phyloP scores from a whole-genome alignment of 2,113 vertebrate genomes.

The Rhinolophus ferrumequinum region DNA sequence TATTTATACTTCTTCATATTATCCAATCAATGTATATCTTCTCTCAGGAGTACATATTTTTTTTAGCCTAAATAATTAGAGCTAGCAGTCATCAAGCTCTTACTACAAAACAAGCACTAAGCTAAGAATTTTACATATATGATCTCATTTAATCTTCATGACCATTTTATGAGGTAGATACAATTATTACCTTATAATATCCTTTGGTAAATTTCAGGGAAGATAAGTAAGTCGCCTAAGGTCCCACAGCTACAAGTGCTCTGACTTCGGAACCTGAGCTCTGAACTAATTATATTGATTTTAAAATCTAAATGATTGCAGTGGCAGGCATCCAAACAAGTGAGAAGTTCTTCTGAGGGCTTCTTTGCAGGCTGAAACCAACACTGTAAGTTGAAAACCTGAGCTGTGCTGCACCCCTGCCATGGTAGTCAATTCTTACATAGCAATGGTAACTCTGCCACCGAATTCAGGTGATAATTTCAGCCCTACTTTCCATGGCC shows the following conservation, averaged over 20 bases:
- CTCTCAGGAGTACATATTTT: neutral
- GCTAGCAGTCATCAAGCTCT: neutral
- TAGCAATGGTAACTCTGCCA: neutral
- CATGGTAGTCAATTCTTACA: neutral
- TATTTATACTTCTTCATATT: neutral
- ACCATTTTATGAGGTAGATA: neutral
- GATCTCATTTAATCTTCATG: neutral
- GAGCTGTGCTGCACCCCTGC: neutral
- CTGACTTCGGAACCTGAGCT: neutral
- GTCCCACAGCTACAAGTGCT: neutral
- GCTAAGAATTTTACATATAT: neutral
- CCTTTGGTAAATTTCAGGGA: neutral
- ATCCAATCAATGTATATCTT: neutral
- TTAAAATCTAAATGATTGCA: neutral
- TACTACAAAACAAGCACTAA: neutral
- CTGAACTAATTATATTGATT: neutral
- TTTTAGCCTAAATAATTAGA: neutral
- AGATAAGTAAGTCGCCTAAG: neutral
- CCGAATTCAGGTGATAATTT: neutral
- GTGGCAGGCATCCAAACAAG: too few relatives aligned
- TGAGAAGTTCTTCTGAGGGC: accelerated
- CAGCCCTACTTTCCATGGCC: neutral
- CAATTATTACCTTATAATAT: neutral
- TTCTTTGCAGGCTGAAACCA: neutral
- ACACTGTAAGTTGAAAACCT: neutral